Percentiles rank a stretch among this genome's conserved stretches.
Evolutionary conservation across 2,113 vertebrate species (phyloP).

Genomic region (Polypterus senegalus): DNA sequence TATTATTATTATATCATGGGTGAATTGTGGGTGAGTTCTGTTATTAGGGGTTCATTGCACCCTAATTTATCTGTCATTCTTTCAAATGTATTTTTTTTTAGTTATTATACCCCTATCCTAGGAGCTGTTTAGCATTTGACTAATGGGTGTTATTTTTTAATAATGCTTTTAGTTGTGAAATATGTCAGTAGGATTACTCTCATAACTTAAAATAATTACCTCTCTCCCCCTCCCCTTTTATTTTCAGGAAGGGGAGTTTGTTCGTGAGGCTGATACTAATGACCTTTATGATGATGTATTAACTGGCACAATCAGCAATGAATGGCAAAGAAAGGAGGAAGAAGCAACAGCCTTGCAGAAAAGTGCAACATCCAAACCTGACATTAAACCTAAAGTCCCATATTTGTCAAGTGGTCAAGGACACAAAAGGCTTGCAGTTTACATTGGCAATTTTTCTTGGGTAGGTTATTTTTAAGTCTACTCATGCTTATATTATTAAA

Average conservation of each 20-base stretch:
- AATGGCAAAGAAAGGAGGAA: constrained; percentile 19
- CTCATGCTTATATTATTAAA: background rate
- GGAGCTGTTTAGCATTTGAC: no score
- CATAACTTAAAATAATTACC: no score
- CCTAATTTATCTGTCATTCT: no score
- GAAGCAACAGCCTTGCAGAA: constrained; percentile 17
- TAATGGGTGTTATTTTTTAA: no score
- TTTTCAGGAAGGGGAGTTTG: constrained; percentile 61
- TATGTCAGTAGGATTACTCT: no score
- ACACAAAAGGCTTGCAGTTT: constrained; percentile 60
- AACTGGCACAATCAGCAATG: constrained; percentile 60
- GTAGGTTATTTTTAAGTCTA: constrained; percentile 43
- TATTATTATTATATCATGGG: no score
- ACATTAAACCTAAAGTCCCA: constrained; percentile 45
- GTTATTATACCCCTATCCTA: no score
- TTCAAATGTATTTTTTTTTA: no score
- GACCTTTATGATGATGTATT: constrained; percentile 86
- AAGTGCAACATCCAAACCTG: constrained; percentile 40
- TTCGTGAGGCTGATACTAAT: constrained; percentile 70
- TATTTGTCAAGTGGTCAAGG: constrained; percentile 52
- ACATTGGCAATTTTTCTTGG: constrained; percentile 88
- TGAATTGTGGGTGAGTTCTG: no score
- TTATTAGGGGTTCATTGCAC: no score
- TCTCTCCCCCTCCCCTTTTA: background rate
- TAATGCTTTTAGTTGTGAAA: no score